Base-by-base conservation (phyloP, 2,888 invertebrate species). In the Eueremaeus valkanovi region DNA sequence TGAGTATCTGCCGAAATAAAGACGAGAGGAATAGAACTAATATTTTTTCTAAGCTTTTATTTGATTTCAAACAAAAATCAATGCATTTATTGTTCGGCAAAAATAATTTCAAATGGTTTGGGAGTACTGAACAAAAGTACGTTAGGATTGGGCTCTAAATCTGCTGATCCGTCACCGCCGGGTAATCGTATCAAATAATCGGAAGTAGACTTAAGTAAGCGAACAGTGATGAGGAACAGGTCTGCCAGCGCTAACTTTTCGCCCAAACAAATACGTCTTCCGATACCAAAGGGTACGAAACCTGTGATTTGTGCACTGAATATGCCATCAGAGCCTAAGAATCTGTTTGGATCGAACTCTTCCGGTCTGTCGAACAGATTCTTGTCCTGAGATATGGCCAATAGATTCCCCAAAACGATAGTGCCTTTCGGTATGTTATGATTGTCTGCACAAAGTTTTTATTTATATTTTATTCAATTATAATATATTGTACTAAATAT, bases 261-360 rank as follows among this genome's bases (percentile, higher is more conserved):
- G 8, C 74, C 74, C 16, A 66, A 36, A 51, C 74, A 75, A 33
- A 55, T 45, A 5, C 74, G 42, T 40, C 61, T 68, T 1, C 74
- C 74, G 31, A 31, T 31, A 42, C 74, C 55, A 29, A 75, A 75
- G 21, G 74, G 49, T n/a, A 49, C 16, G 13, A 70, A 75, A 55
- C 24, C 33, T 9, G 66, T 0, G 16, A 29, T 21, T 3, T 11
- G 8, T 8, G 51, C 16, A 5, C 6, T 45, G 36, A n/a, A 51
- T 8, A 3, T n/a, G 21, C 66, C 27, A 24, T 68, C 40, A 11
- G 24, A 18, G 0, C 1, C 18, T 0, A 75, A 51, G 6, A 75
- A 75, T 5, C 74, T n/a, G 31, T 75, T 24, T 5, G 74, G 74
- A 6, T 75, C 31, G 33, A 75, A 75, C 40, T n/a, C 5, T 0